phyloP scores from a whole-genome alignment of 2,888 invertebrate genomes.

The Prenolepis imparis region DNA sequence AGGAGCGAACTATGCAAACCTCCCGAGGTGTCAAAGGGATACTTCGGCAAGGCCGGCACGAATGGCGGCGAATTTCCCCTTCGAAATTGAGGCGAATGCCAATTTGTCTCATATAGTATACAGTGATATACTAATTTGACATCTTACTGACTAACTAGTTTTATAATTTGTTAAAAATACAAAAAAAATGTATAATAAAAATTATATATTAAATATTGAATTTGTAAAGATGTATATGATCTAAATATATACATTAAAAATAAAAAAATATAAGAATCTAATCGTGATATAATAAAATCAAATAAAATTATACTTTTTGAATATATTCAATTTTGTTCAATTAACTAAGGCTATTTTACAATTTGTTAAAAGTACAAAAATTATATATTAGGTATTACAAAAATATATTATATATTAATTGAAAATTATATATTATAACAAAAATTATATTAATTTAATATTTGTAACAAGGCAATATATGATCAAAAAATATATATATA shows the following conservation, averaged over 20 bases:
- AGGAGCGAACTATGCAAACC: not conserved
- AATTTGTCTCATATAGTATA: not conserved
- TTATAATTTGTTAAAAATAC: not conserved
- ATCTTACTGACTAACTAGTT: not conserved
- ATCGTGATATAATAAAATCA: no score
- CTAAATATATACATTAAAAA: not conserved
- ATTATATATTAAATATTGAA: not conserved
- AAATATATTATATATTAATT: no score
- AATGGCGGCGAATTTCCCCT: not conserved
- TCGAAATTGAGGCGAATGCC: not conserved
- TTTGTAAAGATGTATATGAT: not conserved
- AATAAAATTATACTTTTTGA: not conserved
- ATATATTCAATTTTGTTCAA: not conserved
- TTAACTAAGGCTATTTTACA: no score
- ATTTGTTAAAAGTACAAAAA: not conserved
- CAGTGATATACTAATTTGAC: not conserved
- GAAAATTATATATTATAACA: no score
- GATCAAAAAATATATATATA: no score
- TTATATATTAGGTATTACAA: no score
- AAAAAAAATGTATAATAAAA: not conserved
- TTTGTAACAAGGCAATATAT: no score
- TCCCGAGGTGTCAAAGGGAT: conserved; percentile 52
- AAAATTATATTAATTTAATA: no score
- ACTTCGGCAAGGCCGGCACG: not conserved
- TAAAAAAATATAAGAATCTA: not conserved